These are phyloP conservation scores for Therioaphis trifolii DNA, from an alignment of 2,888 invertebrate species.

Conservation along the genomic window DNA sequence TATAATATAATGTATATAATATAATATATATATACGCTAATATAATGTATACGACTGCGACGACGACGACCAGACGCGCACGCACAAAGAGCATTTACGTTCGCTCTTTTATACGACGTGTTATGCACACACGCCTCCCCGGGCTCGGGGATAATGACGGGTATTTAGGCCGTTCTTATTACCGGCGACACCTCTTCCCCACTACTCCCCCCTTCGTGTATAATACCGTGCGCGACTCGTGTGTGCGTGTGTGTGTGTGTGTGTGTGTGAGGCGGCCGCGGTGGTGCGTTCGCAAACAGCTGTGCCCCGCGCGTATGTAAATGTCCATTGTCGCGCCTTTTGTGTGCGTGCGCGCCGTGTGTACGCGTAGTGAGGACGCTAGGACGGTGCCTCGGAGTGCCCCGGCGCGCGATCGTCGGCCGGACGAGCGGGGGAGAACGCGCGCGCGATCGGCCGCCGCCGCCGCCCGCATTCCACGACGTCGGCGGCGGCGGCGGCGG, in stretches of 20 bases:
- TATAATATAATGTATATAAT: not conserved
- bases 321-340: constrained; percentile 51
- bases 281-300: constrained; percentile 26
- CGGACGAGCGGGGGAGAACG: not conserved
- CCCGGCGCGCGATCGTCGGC: not conserved
- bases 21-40: constrained; percentile 20
- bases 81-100: constrained; percentile 34
- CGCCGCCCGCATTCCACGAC: constrained; percentile 31
- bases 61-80: not conserved
- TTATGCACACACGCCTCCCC: constrained; percentile 36
- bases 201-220: not conserved
- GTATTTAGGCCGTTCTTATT: constrained; percentile 62
- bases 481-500: not conserved
- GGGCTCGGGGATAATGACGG: constrained; percentile 40
- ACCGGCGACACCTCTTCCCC: constrained; percentile 46
- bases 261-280: not conserved
- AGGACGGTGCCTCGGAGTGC: not conserved
- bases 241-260: not conserved
- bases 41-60: not conserved
- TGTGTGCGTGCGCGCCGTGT: not conserved
- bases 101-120: constrained; percentile 33
- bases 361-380: not conserved
- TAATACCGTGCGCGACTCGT: too few species aligned
- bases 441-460: not conserved
- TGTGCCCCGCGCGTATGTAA: constrained; percentile 39